Evolutionary conservation across 2,888 invertebrate species (phyloP).

Genomic region (Drosophila flavopinicola): DNA sequence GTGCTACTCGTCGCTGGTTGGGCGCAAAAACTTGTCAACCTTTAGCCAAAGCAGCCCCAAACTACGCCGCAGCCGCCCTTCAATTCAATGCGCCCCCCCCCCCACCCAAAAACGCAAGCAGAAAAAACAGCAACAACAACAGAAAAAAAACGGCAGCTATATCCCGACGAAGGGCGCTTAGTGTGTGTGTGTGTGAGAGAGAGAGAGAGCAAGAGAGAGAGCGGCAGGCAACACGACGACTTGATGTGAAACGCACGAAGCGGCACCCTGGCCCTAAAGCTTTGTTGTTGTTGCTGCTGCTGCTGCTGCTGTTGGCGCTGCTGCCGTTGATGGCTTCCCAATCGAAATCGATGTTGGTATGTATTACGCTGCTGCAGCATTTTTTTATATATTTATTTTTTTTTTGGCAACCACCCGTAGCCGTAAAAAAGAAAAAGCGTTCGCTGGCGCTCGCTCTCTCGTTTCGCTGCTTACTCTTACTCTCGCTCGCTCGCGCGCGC

Average conservation of each 20-base stretch:
- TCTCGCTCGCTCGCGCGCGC: constrained; percentile 2
- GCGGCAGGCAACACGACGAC: constrained; percentile 45
- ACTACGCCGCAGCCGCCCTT: constrained; percentile 48
- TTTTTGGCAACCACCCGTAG: constrained; percentile 58
- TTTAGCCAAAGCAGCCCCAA: constrained; percentile 41
- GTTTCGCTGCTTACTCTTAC: constrained; percentile 7
- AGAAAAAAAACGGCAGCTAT: constrained; percentile 28
- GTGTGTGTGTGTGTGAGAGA: background rate
- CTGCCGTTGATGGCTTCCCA: constrained; percentile 84
- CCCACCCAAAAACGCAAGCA: constrained; percentile 14
- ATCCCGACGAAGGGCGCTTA: constrained; percentile 46
- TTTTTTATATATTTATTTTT: constrained; percentile 16
- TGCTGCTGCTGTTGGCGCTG: constrained; percentile 40
- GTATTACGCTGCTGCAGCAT: constrained; percentile 50
- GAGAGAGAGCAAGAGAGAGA: constrained; percentile 11
- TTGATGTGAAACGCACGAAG: constrained; percentile 60
- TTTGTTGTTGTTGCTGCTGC: constrained; percentile 25
- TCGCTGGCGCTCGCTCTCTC: constrained; percentile 37
- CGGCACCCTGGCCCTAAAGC: constrained; percentile 40
- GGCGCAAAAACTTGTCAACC: constrained; percentile 79
- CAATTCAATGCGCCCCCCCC: constrained; percentile 67
- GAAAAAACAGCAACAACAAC: constrained; percentile 15
- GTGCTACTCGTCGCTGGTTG: constrained; percentile 69
- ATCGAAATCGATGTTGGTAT: constrained; percentile 84
- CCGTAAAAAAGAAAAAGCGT: constrained; percentile 21